These are phyloP conservation scores for Camponotus floridanus DNA, from an alignment of 1,140 invertebrate genomes.

Conservation along the genomic window DNA sequence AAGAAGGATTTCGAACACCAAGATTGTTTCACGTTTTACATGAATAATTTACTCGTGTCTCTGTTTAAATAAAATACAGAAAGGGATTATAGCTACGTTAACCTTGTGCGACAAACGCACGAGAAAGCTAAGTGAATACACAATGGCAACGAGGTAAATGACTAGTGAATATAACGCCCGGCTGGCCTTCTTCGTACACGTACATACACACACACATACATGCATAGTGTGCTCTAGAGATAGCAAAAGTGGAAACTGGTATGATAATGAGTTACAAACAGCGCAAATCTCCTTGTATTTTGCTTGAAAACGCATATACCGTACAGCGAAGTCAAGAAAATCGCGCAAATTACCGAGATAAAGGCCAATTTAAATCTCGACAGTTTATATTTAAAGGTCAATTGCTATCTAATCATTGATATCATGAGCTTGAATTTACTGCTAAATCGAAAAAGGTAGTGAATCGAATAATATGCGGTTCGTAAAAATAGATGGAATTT, in stretches of 20 bases:
- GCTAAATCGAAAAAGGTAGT: background rate
- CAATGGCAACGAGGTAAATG: slow-evolving; percentile 49
- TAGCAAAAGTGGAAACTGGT: slow-evolving; percentile 61
- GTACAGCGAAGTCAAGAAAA: slow-evolving; percentile 7
- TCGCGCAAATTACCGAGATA: slow-evolving; percentile 27
- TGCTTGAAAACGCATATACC: slow-evolving; percentile 19
- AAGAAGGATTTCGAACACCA: background rate
- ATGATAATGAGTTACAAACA: slow-evolving; percentile 62
- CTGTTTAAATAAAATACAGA: slow-evolving; percentile 38
- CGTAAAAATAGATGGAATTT: background rate
- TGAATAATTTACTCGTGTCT: slow-evolving; percentile 35
- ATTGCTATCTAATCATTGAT: slow-evolving; percentile 29
- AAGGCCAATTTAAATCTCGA: slow-evolving; percentile 22
- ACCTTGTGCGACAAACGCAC: slow-evolving; percentile 47
- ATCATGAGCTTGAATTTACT: slow-evolving; percentile 28
- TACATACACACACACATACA: background rate
- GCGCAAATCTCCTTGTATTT: slow-evolving; percentile 38
- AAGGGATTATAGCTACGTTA: slow-evolving; percentile 38
- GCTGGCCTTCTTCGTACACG: slow-evolving; percentile 32
- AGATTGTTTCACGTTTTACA: background rate
- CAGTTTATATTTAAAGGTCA: slow-evolving; percentile 45
- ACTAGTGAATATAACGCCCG: slow-evolving; percentile 45
- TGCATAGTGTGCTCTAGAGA: slow-evolving; percentile 32
- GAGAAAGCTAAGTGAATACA: slow-evolving; percentile 44
- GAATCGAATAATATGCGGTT: background rate